Evolutionary conservation across 2,797 vertebrate genomes (phyloP), one percentile per base, ranked within the genome.

Genomic region (Typhlichthys eigenmanni): DNA sequence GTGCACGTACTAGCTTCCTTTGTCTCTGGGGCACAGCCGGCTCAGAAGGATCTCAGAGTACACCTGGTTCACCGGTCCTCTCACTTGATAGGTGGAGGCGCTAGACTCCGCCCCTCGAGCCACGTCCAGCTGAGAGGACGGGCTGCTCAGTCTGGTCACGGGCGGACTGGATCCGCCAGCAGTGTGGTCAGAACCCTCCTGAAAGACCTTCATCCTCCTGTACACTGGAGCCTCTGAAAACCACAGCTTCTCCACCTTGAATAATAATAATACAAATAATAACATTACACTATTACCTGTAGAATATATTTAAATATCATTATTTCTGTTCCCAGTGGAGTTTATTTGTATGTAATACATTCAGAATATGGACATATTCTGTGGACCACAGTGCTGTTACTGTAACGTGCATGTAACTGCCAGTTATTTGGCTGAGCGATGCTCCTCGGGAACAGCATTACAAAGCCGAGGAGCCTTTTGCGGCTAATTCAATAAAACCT

Each of bases 11-110:
- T 19, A 24, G 11, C 52, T 72, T 16, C 71, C 68, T 46, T 59
- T 76, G 72, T 49, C 74, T 51, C 55, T 79, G 8, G 79, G 79
- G 85, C 96, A 99, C 71, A 99, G 88, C 81, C 95, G 95, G 88
- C 95, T 97, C 77, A 99, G 92, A 77, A 99, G 92, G 86, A 99
- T 96, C 92, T 98, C 95, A 13, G 96, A 96, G 90, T 94, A 99
- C 68, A 97, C 94, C 83, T 94, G 93, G 90, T 98, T 98, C 66
- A 99, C 92, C 55, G 94, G 89, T 73, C 96, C 97, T 81, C 75
- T 93, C 75, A 99, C 94, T 1, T 95, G 95, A 91, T 95, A 98
- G 0, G 91, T 92, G 4, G 80, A 70, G 47, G 55, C 47, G 13
- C 64, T 90, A 71, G 89, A 77, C 66, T 90, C 86, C 58, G 63